Conservation (phyloP, 2,113 vertebrate genomes). For the Sprattus sprattus region DNA sequence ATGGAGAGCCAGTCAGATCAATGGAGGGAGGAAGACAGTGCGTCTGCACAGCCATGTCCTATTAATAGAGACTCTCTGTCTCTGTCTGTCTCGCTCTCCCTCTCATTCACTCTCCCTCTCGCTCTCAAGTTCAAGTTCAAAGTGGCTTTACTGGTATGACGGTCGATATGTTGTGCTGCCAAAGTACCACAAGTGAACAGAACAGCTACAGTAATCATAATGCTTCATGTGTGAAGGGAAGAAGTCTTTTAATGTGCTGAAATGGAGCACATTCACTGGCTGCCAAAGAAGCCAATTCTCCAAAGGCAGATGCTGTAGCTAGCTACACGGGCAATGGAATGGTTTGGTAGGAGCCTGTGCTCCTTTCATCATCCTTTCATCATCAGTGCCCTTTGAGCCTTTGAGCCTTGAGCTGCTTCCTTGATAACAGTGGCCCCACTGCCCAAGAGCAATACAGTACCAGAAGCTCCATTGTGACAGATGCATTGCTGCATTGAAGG, state of each 20-base stretch:
- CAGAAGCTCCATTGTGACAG: background rate
- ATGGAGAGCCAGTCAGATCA: background rate
- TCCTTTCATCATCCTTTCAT: too few species aligned
- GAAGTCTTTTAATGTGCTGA: too few species aligned
- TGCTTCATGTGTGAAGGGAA: too few species aligned
- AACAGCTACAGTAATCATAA: background rate
- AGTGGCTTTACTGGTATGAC: conserved; percentile 64
- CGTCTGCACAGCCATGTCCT: background rate
- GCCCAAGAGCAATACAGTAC: background rate
- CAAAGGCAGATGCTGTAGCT: background rate
- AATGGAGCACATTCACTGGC: background rate
- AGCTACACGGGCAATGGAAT: background rate
- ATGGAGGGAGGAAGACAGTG: background rate
- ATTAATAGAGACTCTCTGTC: conserved; percentile 22
- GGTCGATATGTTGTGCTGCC: background rate
- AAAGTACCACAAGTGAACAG: background rate
- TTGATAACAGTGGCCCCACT: too few species aligned
- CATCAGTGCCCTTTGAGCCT: too few species aligned
- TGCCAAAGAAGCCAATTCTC: background rate
- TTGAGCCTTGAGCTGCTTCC: too few species aligned
- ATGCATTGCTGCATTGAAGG: too few species aligned
- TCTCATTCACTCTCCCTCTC: conserved; percentile 49
- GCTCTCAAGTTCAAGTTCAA: conserved; percentile 63
- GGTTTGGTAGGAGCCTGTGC: too few species aligned
- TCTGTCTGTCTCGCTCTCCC: conserved; percentile 7